phyloP scores from a whole-genome alignment of 2,113 vertebrate species.

The Litocranius walleri region DNA sequence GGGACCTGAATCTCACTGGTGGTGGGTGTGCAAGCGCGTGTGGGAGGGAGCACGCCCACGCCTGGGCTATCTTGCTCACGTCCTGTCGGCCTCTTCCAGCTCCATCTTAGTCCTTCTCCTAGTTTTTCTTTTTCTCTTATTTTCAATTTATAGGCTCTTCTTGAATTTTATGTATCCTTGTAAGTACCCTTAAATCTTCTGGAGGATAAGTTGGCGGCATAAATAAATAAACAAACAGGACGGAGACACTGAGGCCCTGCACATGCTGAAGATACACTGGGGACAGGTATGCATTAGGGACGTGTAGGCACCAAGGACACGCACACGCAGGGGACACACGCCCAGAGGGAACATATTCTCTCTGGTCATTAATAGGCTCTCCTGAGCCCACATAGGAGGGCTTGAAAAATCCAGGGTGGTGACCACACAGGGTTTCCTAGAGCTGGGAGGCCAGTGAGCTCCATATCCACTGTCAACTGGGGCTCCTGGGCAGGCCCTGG shows the following conservation, averaged over 20 bases:
- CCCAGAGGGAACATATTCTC: background rate
- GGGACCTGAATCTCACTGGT: background rate
- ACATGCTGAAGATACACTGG: background rate
- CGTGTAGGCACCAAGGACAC: background rate
- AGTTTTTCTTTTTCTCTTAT: background rate
- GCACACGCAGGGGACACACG: background rate
- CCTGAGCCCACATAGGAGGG: background rate
- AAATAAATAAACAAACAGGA: background rate
- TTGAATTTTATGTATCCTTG: constrained; percentile 34
- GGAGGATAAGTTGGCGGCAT: background rate
- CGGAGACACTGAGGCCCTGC: background rate
- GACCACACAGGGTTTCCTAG: background rate
- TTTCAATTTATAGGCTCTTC: constrained; percentile 36
- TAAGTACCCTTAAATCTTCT: constrained; percentile 54
- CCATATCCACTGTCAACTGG: background rate
- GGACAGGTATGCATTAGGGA: background rate
- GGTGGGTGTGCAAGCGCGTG: accelerated
- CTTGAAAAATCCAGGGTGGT: background rate
- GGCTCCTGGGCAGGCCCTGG: background rate
- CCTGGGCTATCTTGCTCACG: too few relatives aligned
- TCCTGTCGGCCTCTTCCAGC: background rate
- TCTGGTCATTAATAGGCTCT: background rate
- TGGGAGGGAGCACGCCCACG: accelerated
- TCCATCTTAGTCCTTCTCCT: background rate
- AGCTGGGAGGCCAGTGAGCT: background rate